These are phyloP conservation scores for Eremophila alpestris DNA, from an alignment of 2,797 vertebrate species.

Conservation along the genomic window DNA sequence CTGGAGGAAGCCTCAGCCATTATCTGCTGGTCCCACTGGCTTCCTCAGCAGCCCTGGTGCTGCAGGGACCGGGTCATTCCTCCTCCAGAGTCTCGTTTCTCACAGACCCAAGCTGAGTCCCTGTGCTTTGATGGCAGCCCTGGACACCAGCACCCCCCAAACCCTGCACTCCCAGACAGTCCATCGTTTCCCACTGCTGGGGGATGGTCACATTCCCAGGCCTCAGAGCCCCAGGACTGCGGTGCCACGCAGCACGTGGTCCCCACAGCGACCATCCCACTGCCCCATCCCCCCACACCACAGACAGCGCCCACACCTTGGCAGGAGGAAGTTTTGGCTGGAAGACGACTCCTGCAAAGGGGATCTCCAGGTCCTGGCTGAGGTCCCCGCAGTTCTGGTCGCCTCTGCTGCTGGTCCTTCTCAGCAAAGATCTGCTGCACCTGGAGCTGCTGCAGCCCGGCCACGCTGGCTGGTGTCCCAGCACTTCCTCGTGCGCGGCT, in stretches of 20 bases:
- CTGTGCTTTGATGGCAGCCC: not conserved
- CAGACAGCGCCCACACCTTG: not conserved
- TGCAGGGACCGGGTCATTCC: accelerated
- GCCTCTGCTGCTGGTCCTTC: not conserved
- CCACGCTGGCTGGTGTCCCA: not conserved
- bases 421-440: not conserved
- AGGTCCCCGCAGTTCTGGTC: not conserved
- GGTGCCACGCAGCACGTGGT: not conserved
- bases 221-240: accelerated
- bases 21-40: conserved; percentile 42
- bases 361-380: not conserved
- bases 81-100: not conserved
- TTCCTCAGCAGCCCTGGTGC: not conserved
- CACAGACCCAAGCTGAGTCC: not conserved
- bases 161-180: not conserved
- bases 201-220: not conserved
- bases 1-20: not conserved
- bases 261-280: not conserved
- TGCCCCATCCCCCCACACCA: not conserved
- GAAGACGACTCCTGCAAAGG: not conserved
- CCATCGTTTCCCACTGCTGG: not conserved
- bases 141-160: not conserved
- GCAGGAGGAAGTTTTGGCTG: not conserved
- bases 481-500: not conserved
- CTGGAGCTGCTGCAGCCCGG: not conserved